Percentiles rank a stretch among this genome's conserved stretches.
These are phyloP conservation scores for Crepidodera aurea DNA, from an alignment of 2,888 invertebrate species.

Conservation along the genomic window DNA sequence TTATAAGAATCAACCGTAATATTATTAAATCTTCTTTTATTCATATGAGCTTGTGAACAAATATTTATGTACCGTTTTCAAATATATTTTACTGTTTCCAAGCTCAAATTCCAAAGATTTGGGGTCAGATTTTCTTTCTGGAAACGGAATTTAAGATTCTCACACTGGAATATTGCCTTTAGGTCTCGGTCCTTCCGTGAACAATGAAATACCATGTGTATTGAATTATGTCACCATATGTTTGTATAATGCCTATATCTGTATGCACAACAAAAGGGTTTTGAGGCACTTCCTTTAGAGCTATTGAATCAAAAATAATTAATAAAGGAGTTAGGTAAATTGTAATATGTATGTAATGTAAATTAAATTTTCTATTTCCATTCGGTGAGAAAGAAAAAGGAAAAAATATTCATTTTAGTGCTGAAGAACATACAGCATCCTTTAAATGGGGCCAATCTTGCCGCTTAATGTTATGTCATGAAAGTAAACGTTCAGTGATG, in stretches of 20 bases:
- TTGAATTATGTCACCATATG: not conserved
- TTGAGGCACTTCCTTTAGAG: too few relatives aligned
- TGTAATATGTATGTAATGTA: too few relatives aligned
- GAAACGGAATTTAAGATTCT: not conserved
- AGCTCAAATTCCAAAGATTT: too few relatives aligned
- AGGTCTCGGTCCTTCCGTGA: not conserved
- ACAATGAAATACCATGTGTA: not conserved
- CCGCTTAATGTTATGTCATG: slow-evolving; percentile 7
- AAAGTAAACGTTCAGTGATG: slow-evolving; percentile 6
- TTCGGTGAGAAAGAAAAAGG: not conserved
- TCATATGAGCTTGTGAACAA: too few relatives aligned
- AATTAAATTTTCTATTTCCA: not conserved
- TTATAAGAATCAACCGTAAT: too few relatives aligned
- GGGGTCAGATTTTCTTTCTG: not conserved
- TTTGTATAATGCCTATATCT: not conserved
- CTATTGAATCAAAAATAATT: too few relatives aligned
- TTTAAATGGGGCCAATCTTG: slow-evolving; percentile 7
- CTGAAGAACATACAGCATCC: not conserved
- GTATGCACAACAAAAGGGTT: not conserved
- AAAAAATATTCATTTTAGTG: not conserved
- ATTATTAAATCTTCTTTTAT: too few relatives aligned
- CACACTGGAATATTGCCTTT: not conserved
- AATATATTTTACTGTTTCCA: too few relatives aligned
- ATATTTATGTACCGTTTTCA: too few relatives aligned
- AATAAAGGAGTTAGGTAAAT: too few relatives aligned